Conservation (phyloP, 2,797 vertebrate genomes). For the Sternarchorhynchus goeldii region DNA sequence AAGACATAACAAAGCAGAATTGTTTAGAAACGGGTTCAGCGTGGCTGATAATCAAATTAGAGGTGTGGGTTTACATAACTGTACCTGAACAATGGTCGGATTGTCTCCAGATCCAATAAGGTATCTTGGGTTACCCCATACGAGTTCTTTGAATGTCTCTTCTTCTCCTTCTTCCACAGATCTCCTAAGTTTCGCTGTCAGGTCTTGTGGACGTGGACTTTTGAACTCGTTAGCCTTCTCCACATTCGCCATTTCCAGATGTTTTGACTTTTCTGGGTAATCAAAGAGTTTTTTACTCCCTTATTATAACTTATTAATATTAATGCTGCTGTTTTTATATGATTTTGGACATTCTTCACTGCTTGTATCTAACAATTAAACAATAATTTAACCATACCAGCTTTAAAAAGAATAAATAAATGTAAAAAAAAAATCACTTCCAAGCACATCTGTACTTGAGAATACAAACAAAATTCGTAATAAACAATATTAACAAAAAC, state of each 20-base stretch:
- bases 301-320: neutral
- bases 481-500: neutral
- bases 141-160: slow-evolving; percentile 72
- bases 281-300: neutral
- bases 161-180: slow-evolving; percentile 80
- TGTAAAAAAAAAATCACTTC: neutral
- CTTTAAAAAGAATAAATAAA: neutral
- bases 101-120: slow-evolving; percentile 88
- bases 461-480: neutral
- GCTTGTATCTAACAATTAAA: neutral
- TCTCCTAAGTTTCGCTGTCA: slow-evolving; percentile 81
- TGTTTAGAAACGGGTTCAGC: neutral
- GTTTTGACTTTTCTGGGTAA: slow-evolving; percentile 69
- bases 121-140: slow-evolving; percentile 85
- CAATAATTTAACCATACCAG: neutral
- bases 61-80: neutral
- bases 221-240: slow-evolving; percentile 84
- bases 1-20: neutral
- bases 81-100: slow-evolving; percentile 84
- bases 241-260: slow-evolving; percentile 69
- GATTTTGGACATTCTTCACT: neutral
- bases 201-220: slow-evolving; percentile 82
- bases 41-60: neutral
- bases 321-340: neutral
- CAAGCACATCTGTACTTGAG: too few relatives aligned